Conservation (phyloP, 2,888 invertebrate genomes). For the Heterodera filipjevi region DNA sequence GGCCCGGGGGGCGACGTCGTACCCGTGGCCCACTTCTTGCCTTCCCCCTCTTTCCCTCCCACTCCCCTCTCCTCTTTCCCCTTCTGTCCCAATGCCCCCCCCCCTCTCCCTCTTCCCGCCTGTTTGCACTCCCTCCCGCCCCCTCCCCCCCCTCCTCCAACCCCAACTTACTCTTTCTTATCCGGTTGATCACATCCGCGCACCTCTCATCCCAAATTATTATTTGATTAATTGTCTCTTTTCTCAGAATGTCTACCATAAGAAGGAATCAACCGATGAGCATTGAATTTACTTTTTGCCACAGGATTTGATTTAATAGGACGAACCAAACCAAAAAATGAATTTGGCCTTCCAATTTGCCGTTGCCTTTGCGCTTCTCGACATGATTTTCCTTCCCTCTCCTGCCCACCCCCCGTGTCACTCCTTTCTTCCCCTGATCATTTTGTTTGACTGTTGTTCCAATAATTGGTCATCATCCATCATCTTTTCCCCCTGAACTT, state of each 20-base stretch:
- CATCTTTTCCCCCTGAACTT: not conserved
- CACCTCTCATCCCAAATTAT: conserved; percentile 1
- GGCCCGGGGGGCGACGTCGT: no score
- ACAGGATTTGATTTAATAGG: no score
- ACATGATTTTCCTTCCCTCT: no score
- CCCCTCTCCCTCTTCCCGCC: not conserved
- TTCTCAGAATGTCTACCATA: not conserved
- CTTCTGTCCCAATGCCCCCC: not conserved
- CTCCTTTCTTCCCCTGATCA: no score
- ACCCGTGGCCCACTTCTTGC: no score
- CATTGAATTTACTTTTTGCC: no score
- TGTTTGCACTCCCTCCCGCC: not conserved
- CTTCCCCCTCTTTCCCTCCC: no score
- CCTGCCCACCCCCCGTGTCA: not conserved
- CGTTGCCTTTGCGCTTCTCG: not conserved
- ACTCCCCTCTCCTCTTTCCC: no score
- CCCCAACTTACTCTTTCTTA: conserved; percentile 2
- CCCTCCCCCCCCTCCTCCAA: not conserved
- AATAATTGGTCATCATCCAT: not conserved
- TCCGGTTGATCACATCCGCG: not conserved
- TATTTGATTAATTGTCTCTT: not conserved
- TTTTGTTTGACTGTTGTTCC: no score
- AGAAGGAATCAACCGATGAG: no score
- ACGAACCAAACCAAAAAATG: not conserved
- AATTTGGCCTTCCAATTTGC: not conserved